Evolutionary conservation across 2,888 invertebrate species (phyloP), one percentile per base, ranked within the genome.

Genomic region (Hartigia nigra): DNA sequence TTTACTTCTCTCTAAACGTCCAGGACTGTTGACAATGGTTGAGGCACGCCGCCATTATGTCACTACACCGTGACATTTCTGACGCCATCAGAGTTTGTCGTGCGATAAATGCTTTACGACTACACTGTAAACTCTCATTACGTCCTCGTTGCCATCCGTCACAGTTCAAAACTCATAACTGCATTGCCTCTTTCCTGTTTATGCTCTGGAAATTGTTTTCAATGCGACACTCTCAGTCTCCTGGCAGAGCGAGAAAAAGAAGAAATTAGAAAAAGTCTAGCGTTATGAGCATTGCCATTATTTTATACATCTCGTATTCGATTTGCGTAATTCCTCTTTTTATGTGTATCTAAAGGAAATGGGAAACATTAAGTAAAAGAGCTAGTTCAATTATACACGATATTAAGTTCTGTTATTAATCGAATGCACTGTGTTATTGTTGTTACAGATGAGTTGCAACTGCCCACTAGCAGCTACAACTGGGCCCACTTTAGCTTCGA

Each of bases 401-500:
- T 9, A 55, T 23, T 31, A 2, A 72, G 12, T 34, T 34, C 5
- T 34, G 12, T 4, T 0, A 31, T 12, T 31, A 72, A 72, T 31
- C 32, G 9, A 72, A 23, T 14, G 72, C 72, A 31, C 72, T 55
- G 32, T 32, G 72, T 34, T 32, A 72, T 76, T 34, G 76, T 74
- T 82, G 37, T 89, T 87, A 70, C 81, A 90, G 90, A 91, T 91
- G 81, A 91, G 91, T 81, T 97, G 97, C 92, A 96, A 97, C 92
- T 97, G 97, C 90, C 95, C 96, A 82, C 95, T 96, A 92, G 94
- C 95, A 83, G 94, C 94, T 90, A 95, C 96, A 87, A 93, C 94
- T 69, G 97, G 97, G n/a, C 97, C 97, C 9, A 97, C 97, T 76
- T 92, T 97, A 86, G 97, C 97, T 70, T 94, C 96, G 79, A 96